Conservation (phyloP, 2,888 invertebrate genomes). For the Lepidocyrtoides sp. region DNA sequence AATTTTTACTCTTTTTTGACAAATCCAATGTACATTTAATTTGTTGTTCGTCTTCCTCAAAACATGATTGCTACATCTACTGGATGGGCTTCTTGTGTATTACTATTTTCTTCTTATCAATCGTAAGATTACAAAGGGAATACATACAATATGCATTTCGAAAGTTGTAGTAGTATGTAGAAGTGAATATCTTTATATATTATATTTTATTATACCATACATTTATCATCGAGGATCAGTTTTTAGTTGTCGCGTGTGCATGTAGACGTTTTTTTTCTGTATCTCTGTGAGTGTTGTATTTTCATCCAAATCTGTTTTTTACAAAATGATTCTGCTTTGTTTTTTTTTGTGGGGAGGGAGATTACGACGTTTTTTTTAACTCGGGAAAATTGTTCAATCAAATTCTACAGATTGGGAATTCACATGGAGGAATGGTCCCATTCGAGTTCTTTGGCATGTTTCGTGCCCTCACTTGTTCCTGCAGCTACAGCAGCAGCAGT, state of each 20-base stretch:
- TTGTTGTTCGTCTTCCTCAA: slow-evolving; percentile 33
- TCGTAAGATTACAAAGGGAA: slow-evolving; percentile 59
- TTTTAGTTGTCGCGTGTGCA: slow-evolving; percentile 44
- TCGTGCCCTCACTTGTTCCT: slow-evolving; percentile 76
- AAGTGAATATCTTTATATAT: slow-evolving; percentile 25
- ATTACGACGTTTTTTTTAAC: slow-evolving; percentile 47
- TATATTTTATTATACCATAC: not conserved
- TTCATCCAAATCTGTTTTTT: slow-evolving; percentile 41
- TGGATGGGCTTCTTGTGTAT: slow-evolving; percentile 76
- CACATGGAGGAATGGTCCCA: slow-evolving; percentile 85
- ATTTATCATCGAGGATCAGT: slow-evolving; percentile 69
- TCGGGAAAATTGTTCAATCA: slow-evolving; percentile 65
- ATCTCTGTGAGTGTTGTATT: slow-evolving; percentile 26
- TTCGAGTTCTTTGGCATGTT: slow-evolving; percentile 84
- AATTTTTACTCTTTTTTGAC: slow-evolving; percentile 26
- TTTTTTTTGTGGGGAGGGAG: slow-evolving; percentile 41
- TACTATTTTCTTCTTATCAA: slow-evolving; percentile 52
- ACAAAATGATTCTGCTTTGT: slow-evolving; percentile 68
- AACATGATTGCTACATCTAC: slow-evolving; percentile 38
- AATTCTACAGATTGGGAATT: slow-evolving; percentile 77
- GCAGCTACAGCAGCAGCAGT: slow-evolving; percentile 28
- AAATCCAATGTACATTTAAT: slow-evolving; percentile 48
- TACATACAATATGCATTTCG: slow-evolving; percentile 68
- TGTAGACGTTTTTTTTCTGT: slow-evolving; percentile 29
- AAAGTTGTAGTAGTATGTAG: slow-evolving; percentile 61